A percentile compares a stretch with the other conserved stretches of the same genome.
Evolutionary conservation across 1,140 invertebrate species (phyloP).

Genomic region (Drosophila athabasca): DNA sequence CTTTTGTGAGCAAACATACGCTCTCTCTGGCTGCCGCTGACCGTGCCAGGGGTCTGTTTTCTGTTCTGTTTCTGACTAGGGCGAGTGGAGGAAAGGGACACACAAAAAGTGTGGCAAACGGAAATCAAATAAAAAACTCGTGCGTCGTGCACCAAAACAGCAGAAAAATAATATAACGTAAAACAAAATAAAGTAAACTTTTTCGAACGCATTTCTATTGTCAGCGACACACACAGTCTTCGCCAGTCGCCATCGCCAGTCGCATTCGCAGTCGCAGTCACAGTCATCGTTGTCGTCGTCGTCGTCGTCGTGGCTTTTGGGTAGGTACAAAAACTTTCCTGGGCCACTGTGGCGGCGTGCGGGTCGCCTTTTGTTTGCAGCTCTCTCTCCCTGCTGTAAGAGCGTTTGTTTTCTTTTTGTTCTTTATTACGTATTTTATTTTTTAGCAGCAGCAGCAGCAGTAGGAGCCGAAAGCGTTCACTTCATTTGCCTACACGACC

Average conservation of each 20-base stretch:
- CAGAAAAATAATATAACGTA: slow-evolving; percentile 41
- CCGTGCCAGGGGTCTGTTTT: background rate
- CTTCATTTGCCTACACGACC: slow-evolving; percentile 78
- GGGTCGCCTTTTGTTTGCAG: slow-evolving; percentile 67
- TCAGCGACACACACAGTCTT: slow-evolving; percentile 50
- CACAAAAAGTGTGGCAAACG: slow-evolving; percentile 69
- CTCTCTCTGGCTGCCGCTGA: slow-evolving; percentile 29
- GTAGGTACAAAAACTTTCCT: slow-evolving; percentile 57
- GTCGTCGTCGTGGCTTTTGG: slow-evolving; percentile 24
- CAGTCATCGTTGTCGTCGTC: background rate
- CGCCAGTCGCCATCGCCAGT: slow-evolving; percentile 2
- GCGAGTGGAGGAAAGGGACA: slow-evolving; percentile 9
- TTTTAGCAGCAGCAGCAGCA: slow-evolving; percentile 41
- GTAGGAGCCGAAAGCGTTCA: slow-evolving; percentile 51
- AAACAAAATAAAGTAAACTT: slow-evolving; percentile 55
- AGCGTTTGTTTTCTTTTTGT: slow-evolving; percentile 53
- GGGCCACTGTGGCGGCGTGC: slow-evolving; percentile 65
- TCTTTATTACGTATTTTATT: slow-evolving; percentile 59
- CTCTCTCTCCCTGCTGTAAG: slow-evolving; percentile 23
- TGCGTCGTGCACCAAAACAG: slow-evolving; percentile 36
- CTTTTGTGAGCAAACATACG: slow-evolving; percentile 75
- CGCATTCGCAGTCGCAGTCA: too few relatives aligned
- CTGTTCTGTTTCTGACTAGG: slow-evolving; percentile 24
- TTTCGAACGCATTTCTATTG: slow-evolving; percentile 77
- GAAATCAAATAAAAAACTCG: slow-evolving; percentile 78